These are phyloP conservation scores for Hemitrygon akajei DNA, from an alignment of 2,797 vertebrate genomes.

Conservation along the genomic window DNA sequence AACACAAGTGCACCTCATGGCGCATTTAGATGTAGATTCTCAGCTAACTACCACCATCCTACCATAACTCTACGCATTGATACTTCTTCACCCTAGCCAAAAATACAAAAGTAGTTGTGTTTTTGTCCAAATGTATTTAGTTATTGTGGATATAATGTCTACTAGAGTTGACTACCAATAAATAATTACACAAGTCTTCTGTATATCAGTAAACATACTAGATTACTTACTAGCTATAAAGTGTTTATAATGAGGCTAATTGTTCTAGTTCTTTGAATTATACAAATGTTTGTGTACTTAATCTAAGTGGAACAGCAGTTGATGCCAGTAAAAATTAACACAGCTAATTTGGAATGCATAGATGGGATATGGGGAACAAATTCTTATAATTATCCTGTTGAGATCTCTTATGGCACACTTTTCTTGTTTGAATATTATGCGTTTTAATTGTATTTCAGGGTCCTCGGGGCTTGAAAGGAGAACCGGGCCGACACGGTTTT, in stretches of 20 bases:
- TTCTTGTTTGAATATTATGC: neutral
- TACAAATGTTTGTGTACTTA: neutral
- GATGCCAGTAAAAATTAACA: neutral
- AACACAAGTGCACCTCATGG: no score
- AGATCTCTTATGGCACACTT: neutral
- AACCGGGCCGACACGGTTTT: slow-evolving; percentile 69
- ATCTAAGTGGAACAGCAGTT: neutral
- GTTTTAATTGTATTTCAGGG: slow-evolving; percentile 61
- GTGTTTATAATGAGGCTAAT: slow-evolving; percentile 2
- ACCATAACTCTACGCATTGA: no score
- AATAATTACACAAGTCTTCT: neutral
- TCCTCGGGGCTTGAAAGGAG: slow-evolving; percentile 68
- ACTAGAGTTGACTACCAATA: neutral
- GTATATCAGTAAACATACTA: neutral
- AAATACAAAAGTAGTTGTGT: neutral
- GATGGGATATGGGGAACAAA: neutral
- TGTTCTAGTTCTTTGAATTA: neutral
- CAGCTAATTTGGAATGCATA: neutral
- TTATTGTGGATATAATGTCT: neutral
- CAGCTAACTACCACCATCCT: neutral
- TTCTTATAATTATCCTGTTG: neutral
- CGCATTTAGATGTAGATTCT: neutral
- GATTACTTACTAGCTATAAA: neutral
- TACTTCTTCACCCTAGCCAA: neutral
- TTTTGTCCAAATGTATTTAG: neutral